Conservation (phyloP, 2,797 vertebrate genomes). For the Poeciliopsis turneri region DNA sequence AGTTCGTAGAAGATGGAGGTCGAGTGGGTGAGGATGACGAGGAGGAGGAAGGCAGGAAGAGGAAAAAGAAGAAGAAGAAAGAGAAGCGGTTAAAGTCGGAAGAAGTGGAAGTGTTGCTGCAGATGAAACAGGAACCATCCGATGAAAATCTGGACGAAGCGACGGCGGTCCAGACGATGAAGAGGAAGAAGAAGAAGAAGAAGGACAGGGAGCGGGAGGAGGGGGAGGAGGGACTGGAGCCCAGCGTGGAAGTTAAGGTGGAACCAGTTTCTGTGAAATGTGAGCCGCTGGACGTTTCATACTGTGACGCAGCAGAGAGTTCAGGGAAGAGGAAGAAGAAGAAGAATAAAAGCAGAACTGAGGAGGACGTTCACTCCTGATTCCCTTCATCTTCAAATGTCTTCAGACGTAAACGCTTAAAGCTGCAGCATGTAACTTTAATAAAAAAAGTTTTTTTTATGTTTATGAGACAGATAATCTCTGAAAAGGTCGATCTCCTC, state of each 20-base stretch:
- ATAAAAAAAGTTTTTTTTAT: too few relatives aligned
- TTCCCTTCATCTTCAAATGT: neutral
- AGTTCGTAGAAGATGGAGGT: conserved; percentile 1
- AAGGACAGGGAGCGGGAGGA: conserved; percentile 49
- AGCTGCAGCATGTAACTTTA: too few relatives aligned
- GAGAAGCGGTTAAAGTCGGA: conserved; percentile 58
- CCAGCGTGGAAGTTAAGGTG: conserved; percentile 33
- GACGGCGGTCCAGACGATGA: neutral
- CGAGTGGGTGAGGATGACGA: neutral
- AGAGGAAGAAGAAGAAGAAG: conserved; percentile 69
- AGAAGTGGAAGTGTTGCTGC: conserved; percentile 11
- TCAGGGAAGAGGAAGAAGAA: conserved; percentile 69
- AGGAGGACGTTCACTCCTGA: conserved; percentile 2
- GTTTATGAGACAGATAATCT: too few relatives aligned
- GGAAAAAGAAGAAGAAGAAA: conserved; percentile 68
- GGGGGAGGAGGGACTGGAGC: conserved; percentile 48
- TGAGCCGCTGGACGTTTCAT: conserved; percentile 43
- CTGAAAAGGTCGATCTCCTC: too few relatives aligned
- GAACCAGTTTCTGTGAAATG: conserved; percentile 47
- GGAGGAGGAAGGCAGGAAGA: conserved; percentile 12
- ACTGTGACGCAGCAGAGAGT: conserved; percentile 21
- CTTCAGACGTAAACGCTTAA: neutral
- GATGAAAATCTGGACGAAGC: neutral
- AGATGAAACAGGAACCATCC: conserved; percentile 42
- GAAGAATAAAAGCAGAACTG: conserved; percentile 46